These are phyloP conservation scores for Ceyx margarethae DNA, from an alignment of 2,113 vertebrate genomes.

Conservation along the genomic window DNA sequence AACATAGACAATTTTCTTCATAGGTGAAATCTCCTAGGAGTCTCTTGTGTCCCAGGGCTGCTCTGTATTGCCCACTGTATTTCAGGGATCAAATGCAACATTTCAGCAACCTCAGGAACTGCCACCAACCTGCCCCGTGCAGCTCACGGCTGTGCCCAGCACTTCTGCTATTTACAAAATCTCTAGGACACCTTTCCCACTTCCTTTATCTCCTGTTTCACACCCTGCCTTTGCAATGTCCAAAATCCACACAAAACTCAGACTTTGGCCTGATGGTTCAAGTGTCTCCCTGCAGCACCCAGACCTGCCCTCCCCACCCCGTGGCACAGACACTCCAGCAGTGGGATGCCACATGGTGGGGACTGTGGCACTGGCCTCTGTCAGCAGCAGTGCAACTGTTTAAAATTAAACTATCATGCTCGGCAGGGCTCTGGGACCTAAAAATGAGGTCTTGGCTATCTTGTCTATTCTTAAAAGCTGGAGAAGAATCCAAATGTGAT, in stretches of 20 bases:
- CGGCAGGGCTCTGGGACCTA: not conserved
- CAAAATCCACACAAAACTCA: not conserved
- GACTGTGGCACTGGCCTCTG: not conserved
- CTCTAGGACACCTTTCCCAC: not conserved
- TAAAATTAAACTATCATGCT: not conserved
- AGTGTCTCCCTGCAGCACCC: not conserved
- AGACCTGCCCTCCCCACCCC: not conserved
- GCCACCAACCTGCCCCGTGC: not conserved
- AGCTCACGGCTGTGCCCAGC: not conserved
- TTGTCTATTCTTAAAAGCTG: conserved; percentile 31
- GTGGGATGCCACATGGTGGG: accelerated
- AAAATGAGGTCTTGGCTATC: conserved; percentile 19
- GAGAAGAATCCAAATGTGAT: not conserved
- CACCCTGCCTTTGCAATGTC: not conserved
- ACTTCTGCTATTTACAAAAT: not conserved
- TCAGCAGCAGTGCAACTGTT: not conserved
- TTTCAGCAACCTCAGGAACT: not conserved
- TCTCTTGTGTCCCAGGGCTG: not conserved
- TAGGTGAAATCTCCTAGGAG: not conserved
- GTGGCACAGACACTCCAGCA: not conserved
- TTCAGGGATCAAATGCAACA: not conserved
- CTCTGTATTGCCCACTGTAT: not conserved
- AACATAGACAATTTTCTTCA: not conserved
- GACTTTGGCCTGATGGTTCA: accelerated
- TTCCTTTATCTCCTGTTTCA: not conserved